phyloP scores from a whole-genome alignment of 1,140 invertebrate species.

The Sipha flava region DNA sequence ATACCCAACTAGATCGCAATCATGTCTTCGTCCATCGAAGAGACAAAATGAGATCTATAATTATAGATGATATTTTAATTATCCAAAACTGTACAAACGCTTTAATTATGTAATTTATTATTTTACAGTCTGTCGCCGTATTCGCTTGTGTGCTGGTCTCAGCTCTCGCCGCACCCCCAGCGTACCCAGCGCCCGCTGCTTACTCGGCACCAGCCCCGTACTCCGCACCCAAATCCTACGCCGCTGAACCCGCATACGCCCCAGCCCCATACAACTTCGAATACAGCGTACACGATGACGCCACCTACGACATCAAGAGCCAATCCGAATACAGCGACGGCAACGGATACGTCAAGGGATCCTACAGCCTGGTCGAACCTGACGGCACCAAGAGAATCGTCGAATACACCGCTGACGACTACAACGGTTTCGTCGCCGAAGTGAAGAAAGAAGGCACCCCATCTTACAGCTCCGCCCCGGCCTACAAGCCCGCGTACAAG shows the following conservation, averaged over 20 bases:
- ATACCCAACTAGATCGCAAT: too few species aligned
- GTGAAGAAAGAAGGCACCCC: conserved; percentile 15
- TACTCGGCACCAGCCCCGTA: not conserved
- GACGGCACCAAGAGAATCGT: too few species aligned
- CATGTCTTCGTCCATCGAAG: too few species aligned
- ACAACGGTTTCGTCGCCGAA: conserved; percentile 49
- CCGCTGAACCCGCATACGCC: not conserved
- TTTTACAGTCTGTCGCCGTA: not conserved
- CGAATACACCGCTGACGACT: too few species aligned
- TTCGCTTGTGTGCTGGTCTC: not conserved
- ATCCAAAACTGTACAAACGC: too few species aligned
- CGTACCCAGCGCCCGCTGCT: not conserved
- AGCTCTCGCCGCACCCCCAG: not conserved
- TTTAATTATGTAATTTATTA: too few species aligned
- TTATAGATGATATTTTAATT: too few species aligned
- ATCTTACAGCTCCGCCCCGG: too few species aligned
- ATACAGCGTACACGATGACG: conserved; percentile 40
- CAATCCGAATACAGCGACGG: conserved; percentile 52
- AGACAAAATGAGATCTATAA: too few species aligned
- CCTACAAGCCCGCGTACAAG: conserved; percentile 45
- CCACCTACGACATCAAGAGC: conserved; percentile 49
- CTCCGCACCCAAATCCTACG: too few species aligned
- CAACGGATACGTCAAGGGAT: too few species aligned
- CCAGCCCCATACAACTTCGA: not conserved
- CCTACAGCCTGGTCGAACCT: too few species aligned